phyloP scores from a whole-genome alignment of 2,888 invertebrate genomes.

The Leucozona laternaria region DNA sequence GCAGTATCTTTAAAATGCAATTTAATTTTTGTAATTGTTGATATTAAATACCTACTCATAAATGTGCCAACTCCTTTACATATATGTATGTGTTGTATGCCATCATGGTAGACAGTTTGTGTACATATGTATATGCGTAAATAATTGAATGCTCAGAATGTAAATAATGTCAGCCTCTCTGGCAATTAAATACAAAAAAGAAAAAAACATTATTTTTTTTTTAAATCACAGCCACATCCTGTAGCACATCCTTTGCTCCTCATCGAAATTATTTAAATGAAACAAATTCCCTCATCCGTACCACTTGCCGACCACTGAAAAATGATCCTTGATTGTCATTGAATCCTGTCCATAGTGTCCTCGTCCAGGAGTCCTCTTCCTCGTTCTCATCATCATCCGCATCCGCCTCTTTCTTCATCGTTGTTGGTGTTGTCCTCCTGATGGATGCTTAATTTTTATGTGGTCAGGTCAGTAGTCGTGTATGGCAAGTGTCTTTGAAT shows the following conservation, averaged over 20 bases:
- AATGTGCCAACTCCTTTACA: neutral
- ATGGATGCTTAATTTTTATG: conserved; percentile 49
- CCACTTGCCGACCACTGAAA: conserved; percentile 57
- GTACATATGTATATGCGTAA: conserved; percentile 17
- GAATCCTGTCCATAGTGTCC: conserved; percentile 28
- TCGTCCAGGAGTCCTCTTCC: neutral
- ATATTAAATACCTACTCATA: conserved; percentile 20
- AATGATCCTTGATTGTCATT: conserved; percentile 67
- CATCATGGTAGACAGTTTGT: neutral
- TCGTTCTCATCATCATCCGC: neutral
- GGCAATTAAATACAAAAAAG: conserved; percentile 18
- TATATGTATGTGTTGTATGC: neutral
- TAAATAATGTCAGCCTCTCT: conserved; percentile 36
- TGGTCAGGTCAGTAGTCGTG: conserved; percentile 58
- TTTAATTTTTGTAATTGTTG: conserved; percentile 10
- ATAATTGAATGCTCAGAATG: conserved; percentile 37
- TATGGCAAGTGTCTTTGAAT: conserved; percentile 32
- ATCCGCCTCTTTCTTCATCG: neutral
- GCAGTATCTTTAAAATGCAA: conserved; percentile 12
- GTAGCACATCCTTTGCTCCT: conserved; percentile 24
- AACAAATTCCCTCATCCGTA: conserved; percentile 62
- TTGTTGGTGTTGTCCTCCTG: neutral
- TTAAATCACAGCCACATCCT: conserved; percentile 9
- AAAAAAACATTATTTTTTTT: neutral
- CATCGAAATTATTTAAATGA: conserved; percentile 66